Percentiles rank a stretch among this genome's conserved stretches.
Evolutionary conservation across 2,113 vertebrate species (phyloP).

Genomic region (Megalops atlanticus): DNA sequence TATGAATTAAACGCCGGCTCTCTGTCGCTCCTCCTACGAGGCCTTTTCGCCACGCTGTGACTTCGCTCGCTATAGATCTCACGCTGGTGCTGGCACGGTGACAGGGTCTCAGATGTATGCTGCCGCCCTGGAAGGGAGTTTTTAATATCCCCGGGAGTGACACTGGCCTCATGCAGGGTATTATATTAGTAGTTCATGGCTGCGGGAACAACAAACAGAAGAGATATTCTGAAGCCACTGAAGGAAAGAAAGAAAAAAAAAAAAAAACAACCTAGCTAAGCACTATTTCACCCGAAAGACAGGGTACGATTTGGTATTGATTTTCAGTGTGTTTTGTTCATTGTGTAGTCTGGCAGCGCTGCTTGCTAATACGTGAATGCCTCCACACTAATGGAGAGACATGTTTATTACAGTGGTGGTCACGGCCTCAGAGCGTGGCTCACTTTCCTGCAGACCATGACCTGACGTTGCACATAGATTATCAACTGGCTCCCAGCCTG

Average conservation of each 20-base stretch:
- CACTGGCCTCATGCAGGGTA: background rate
- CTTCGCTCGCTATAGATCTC: too few relatives aligned
- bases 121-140: background rate
- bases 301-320: background rate
- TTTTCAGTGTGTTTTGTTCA: background rate
- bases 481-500: background rate
- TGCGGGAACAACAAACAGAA: background rate
- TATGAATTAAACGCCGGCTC: background rate
- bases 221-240: background rate
- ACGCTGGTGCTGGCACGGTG: too few relatives aligned
- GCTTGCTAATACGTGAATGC: background rate
- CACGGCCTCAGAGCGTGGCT: background rate
- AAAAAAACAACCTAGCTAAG: too few relatives aligned
- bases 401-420: background rate
- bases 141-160: background rate
- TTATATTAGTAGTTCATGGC: background rate
- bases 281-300: too few relatives aligned
- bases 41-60: background rate
- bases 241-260: too few relatives aligned
- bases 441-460: background rate
- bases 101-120: background rate
- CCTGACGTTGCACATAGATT: background rate
- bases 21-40: background rate
- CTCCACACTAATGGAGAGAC: background rate
- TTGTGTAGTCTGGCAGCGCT: background rate